phyloP scores from a whole-genome alignment of 2,797 vertebrate species.

The Oceanodroma leucorhoa region DNA sequence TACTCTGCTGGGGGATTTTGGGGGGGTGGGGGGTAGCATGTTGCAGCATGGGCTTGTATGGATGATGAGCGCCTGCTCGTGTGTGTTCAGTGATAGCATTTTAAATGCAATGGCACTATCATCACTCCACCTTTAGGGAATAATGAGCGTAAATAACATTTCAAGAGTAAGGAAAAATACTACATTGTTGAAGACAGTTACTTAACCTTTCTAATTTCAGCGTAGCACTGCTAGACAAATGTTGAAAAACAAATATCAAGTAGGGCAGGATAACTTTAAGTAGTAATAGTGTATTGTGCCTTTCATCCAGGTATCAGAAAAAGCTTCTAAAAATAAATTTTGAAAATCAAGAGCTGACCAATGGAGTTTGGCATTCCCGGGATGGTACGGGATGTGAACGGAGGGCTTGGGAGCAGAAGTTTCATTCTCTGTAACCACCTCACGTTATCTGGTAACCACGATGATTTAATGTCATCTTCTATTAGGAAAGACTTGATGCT shows the following conservation, averaged over 20 bases:
- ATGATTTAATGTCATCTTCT: background rate
- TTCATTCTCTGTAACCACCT: background rate
- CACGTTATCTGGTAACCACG: background rate
- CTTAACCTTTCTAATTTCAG: background rate
- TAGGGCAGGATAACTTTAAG: no score
- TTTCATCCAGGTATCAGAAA: background rate
- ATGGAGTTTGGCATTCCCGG: fast-evolving
- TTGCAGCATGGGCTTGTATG: background rate
- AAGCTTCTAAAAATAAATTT: background rate
- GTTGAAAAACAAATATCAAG: background rate
- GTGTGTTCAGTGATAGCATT: no score
- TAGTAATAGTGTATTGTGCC: background rate
- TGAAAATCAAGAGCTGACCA: background rate
- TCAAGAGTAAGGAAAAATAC: background rate
- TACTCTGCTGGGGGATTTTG: background rate
- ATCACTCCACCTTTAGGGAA: background rate
- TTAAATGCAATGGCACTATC: background rate
- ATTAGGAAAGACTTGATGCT: background rate
- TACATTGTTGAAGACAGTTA: background rate
- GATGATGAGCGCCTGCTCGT: background rate
- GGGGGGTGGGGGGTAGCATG: fast-evolving
- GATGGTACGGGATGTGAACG: no score
- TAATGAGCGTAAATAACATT: background rate
- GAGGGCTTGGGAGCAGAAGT: no score
- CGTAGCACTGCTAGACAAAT: background rate